Evolutionary conservation across 2,113 vertebrate genomes (phyloP), one percentile per base, ranked within the genome.

Genomic region (Alligator sinensis): DNA sequence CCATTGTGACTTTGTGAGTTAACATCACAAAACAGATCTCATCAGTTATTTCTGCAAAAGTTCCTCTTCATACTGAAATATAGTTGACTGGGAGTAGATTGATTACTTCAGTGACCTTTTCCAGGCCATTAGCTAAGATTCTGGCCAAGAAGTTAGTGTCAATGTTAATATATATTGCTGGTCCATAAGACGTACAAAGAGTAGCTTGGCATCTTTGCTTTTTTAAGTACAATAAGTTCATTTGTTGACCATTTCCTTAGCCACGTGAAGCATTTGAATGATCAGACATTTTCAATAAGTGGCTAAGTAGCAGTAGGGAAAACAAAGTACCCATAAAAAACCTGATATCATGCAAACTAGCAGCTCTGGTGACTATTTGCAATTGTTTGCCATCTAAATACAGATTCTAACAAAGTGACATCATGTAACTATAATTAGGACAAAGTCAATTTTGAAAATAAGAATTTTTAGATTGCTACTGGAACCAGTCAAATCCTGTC

Each of bases 1-100:
- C n/a, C n/a, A n/a, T n/a, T n/a, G n/a, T n/a, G n/a, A n/a, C n/a
- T n/a, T n/a, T n/a, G 27, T 30, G 21, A 22, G 34, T 16, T 82
- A 62, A 85, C 88, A 84, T 90, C 66, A 55, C 30, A 80, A 84
- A 92, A 66, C 9, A n/a, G 24, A 85, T 82, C 77, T 79, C 10
- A 57, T 88, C 92, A 93, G 85, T 89, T 85, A 80, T 66, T 80
- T 24, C 47, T 70, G 72, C 72, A 59, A 89, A 89, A 84, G 11
- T 0, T 4, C 34, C 25, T 88, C 72, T 84, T 84, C 66, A 75
- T 84, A 78, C 59, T 81, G 75, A 80, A 79, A 34, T 18, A 85
- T 62, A 80, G 90, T 80, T 72, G 55, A 21, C 66, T 76, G 57
- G 47, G 9, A 87, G 4, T 19, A 27, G 88, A 58, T n/a, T 34